Base-by-base conservation (phyloP, 2,113 vertebrate species). In the Vanacampus margaritifer region DNA sequence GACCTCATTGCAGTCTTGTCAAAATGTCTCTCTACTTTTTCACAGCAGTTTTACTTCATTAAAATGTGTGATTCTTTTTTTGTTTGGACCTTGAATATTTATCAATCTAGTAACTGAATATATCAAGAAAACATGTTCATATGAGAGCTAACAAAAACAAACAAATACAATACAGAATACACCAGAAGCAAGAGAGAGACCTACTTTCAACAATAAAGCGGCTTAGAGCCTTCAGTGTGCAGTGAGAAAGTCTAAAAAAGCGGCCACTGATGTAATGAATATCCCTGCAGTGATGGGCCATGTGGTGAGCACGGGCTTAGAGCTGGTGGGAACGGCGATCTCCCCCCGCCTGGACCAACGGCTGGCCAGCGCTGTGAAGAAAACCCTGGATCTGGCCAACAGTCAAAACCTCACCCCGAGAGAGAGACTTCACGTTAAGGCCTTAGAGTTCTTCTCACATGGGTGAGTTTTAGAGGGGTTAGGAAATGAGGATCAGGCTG, bases 251-350 rank as follows among this genome's bases (percentile, higher is more conserved):
- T 70, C 24, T 17, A 54, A 19, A 61, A n/a, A 53, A 37, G 7
- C 45, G 60, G 43, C 60, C 46, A 66, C 16, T 71, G 24, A 64
- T 45, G 1, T 62, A 56, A 11, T 64, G 37, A 60, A 58, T 58
- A 10, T 37, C 50, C 43, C n/a, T 71, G 56, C 64, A 99, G 97
- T 89, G 0, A 95, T 99, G 97, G 97, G 97, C 7, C 92, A 94
- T 0, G 94, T 94, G 85, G 89, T 97, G 26, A 76, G 90, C 1
- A 95, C 93, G 0, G 97, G 97, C 2, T 81, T 98, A 61, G 80
- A 93, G 74, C 88, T 99, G 69, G 69, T 94, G 6, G 93, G 92
- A 3, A 93, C 93, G 0, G 86, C 90, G 0, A 93, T 76, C 72
- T 94, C 94, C 0, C 80, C 92, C 73, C 78, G 88, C 10, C 84